Evolutionary conservation across 2,113 vertebrate species (phyloP).

Genomic region (Burhinus bistriatus): DNA sequence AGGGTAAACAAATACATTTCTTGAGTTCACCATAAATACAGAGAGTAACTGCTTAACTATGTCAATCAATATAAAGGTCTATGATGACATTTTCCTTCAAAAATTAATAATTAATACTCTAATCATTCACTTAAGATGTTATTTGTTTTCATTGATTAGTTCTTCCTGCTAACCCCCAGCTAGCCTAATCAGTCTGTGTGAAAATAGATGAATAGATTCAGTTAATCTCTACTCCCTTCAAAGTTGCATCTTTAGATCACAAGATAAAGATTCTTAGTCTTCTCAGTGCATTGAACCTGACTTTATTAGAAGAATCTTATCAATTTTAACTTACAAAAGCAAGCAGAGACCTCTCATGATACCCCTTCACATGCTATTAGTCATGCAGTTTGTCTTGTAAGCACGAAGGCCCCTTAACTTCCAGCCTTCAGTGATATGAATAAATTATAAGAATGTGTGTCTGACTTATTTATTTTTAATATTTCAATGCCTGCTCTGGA

Average conservation of each 20-base stretch:
- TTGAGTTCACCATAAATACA: background rate
- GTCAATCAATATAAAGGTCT: conserved; percentile 7
- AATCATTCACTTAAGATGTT: conserved; percentile 52
- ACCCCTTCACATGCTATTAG: conserved; percentile 1
- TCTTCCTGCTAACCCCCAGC: conserved; percentile 50
- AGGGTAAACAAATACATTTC: background rate
- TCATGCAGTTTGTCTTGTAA: conserved; percentile 26
- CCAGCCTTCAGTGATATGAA: conserved; percentile 13
- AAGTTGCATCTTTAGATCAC: background rate
- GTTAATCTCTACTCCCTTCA: conserved; percentile 7
- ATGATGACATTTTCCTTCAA: conserved; percentile 35
- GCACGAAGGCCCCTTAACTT: conserved; percentile 6
- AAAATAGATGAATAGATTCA: background rate
- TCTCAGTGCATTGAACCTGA: background rate
- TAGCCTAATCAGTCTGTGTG: background rate
- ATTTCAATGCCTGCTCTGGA: background rate
- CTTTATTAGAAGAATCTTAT: conserved; percentile 33
- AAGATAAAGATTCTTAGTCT: background rate
- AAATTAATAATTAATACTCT: conserved; percentile 69
- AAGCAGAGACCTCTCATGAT: conserved; percentile 6
- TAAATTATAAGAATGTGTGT: conserved; percentile 31
- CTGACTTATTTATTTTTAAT: conserved; percentile 26
- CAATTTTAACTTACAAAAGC: conserved; percentile 13
- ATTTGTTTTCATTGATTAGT: conserved; percentile 56
- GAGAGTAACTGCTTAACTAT: background rate